Conservation (phyloP, 1,140 invertebrate species). For the Druon quercuslanigerum region DNA sequence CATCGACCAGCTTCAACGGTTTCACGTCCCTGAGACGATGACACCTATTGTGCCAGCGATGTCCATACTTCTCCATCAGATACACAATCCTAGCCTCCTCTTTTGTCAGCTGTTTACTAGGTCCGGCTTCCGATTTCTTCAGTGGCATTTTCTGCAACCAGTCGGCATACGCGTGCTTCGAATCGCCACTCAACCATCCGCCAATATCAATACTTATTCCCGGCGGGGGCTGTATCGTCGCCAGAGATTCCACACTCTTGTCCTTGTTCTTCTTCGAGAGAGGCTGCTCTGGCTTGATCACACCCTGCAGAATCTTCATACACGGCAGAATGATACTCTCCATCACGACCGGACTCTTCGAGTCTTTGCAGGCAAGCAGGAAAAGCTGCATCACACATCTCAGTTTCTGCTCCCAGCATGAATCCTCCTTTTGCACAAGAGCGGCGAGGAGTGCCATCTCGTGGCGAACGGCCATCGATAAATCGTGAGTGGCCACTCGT, state of each 20-base stretch:
- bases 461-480: conserved; percentile 87
- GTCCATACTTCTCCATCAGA: conserved; percentile 87
- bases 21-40: conserved; percentile 66
- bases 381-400: conserved; percentile 92
- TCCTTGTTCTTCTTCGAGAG: conserved; percentile 78
- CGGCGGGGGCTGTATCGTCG: conserved; percentile 76
- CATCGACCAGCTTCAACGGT: conserved; percentile 77
- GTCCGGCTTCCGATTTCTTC: conserved; percentile 60
- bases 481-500: conserved; percentile 81
- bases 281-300: conserved; percentile 84
- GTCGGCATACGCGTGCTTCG: conserved; percentile 81
- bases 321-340: conserved; percentile 88
- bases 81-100: conserved; percentile 78
- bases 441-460: conserved; percentile 93
- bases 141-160: conserved; percentile 81
- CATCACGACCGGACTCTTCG: conserved; percentile 84
- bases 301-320: conserved; percentile 86
- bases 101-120: conserved; percentile 66
- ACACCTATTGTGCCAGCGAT: conserved; percentile 77
- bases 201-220: conserved; percentile 83
- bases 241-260: conserved; percentile 76
- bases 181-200: conserved; percentile 86
- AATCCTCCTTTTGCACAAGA: conserved; percentile 92
- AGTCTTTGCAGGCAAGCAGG: conserved; percentile 83
- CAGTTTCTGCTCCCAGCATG: conserved; percentile 95